A percentile compares a stretch with the other conserved stretches of the same genome.
phyloP scores from a whole-genome alignment of 2,113 vertebrate species.

The Peucedramus taeniatus region DNA sequence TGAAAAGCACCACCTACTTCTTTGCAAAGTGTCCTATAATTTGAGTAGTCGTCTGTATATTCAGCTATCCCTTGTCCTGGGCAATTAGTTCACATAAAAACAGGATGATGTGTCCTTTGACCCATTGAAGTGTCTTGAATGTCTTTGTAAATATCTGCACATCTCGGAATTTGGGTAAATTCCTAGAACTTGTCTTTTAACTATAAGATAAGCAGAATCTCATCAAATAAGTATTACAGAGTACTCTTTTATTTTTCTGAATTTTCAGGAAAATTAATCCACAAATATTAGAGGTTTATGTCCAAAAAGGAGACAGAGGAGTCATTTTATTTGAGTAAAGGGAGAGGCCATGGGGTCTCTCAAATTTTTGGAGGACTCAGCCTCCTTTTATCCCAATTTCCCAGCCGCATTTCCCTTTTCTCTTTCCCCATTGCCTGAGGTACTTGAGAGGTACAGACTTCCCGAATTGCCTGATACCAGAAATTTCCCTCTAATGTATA shows the following conservation, averaged over 20 bases:
- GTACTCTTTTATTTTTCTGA: neutral
- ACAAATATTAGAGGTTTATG: too few relatives aligned
- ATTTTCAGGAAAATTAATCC: too few relatives aligned
- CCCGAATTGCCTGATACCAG: too few relatives aligned
- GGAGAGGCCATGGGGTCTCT: too few relatives aligned
- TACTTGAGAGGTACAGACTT: too few relatives aligned
- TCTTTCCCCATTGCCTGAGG: too few relatives aligned
- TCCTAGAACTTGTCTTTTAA: neutral
- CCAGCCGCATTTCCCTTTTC: too few relatives aligned
- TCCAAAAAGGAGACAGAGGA: too few relatives aligned
- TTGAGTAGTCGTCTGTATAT: neutral
- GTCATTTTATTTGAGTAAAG: too few relatives aligned
- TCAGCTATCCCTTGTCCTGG: neutral
- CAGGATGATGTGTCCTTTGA: neutral
- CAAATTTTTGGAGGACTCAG: too few relatives aligned
- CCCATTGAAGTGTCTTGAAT: neutral
- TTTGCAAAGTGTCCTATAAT: neutral
- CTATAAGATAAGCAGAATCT: neutral
- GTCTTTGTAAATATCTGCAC: neutral
- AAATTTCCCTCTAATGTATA: too few relatives aligned
- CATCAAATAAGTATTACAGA: neutral
- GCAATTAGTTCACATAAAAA: neutral
- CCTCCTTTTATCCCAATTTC: too few relatives aligned
- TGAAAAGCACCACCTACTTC: neutral
- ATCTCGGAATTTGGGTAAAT: neutral